Evolutionary conservation across 2,797 vertebrate genomes (phyloP), one percentile per base, ranked within the genome.

Genomic region (Myotis vivesi): DNA sequence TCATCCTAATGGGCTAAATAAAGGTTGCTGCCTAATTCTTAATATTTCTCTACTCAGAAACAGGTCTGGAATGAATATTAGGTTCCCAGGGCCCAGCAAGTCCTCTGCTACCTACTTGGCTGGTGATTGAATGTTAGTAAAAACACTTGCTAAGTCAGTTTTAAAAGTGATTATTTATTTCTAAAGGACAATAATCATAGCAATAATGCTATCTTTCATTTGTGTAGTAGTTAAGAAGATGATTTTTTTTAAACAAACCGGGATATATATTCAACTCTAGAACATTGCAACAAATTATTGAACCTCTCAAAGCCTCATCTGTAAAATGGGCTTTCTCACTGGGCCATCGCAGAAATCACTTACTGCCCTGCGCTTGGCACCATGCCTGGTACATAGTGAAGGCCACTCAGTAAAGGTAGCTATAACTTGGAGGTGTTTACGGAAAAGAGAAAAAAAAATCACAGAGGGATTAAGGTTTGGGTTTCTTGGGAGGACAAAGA

Each of bases 1-100:
- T 94, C 49, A 88, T 83, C 68, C 87, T 96, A 86, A 93, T 93
- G 66, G 66, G 38, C 75, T 92, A 92, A 92, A 95, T 90, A 95
- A 95, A 96, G 68, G 49, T 86, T 88, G 25, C 89, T 68, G 85
- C 71, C 57, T 92, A 81, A 55, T 92, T 96, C 85, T 95, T 22
- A 49, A 30, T 69, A 64, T 81, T 95, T 94, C 91, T 77, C n/a
- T 94, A 53, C 55, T 72, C 57, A 36, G 80, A 81, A 72, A 92
- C 69, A 85, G 41, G 36, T 89, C 66, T 84, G 20, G 64, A 84
- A 91, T 93, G 84, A 77, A 66, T 77, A 89, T 28, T 41, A 88
- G 16, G 7, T 88, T 96, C 69, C 75, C 49, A 66, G 51, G 41
- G 30, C 4, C 69, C 36, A 44, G 57, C 62, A 72, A 22, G 71